phyloP scores from a whole-genome alignment of 2,113 vertebrate species.

The Crotalus horridus region DNA sequence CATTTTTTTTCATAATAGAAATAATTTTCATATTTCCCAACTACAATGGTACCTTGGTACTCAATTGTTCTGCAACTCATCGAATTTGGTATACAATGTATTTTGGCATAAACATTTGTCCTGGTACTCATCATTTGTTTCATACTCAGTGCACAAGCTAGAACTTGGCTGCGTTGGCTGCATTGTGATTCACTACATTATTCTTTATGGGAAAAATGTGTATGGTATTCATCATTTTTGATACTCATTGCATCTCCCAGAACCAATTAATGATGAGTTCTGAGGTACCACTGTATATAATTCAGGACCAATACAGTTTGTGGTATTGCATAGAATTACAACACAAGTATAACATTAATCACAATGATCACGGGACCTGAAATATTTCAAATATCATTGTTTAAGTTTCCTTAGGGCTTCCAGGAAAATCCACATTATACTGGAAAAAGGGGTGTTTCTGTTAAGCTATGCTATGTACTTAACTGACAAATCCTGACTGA shows the following conservation, averaged over 20 bases:
- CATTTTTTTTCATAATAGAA: constrained; percentile 18
- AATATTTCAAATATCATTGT: constrained; percentile 5
- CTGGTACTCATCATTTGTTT: neutral
- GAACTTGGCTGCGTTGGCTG: too few species aligned
- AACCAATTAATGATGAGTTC: neutral
- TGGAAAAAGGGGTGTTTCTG: constrained; percentile 1
- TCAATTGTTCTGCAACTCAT: neutral
- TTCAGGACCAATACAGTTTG: constrained; percentile 7
- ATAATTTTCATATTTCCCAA: constrained; percentile 14
- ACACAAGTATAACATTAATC: neutral
- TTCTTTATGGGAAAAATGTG: neutral
- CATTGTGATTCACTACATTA: neutral
- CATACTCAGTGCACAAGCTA: too few species aligned
- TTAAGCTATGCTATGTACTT: neutral
- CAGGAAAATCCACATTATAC: neutral
- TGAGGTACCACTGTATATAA: neutral
- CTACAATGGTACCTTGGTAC: neutral
- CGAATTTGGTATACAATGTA: neutral
- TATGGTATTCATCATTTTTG: neutral
- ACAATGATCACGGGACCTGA: constrained; percentile 1
- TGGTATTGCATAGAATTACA: neutral
- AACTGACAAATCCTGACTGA: neutral
- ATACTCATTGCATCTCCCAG: neutral
- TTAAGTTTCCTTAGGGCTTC: neutral
- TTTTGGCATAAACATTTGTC: neutral